Evolutionary conservation across 2,113 vertebrate genomes (phyloP).

Genomic region (Ophiodon elongatus): DNA sequence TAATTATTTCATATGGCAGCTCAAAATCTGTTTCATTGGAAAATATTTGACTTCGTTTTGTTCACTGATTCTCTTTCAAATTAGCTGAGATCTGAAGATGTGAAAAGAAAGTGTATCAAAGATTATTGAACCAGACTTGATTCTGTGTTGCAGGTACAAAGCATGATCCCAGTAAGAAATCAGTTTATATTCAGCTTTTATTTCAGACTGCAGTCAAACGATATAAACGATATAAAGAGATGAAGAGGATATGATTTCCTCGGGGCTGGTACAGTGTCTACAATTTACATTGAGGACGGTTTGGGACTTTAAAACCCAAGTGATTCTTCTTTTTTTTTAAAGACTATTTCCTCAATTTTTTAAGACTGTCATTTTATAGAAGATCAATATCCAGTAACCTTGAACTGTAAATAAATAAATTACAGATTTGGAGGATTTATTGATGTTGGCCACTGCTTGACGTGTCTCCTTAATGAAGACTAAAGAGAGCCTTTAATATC

Average conservation of each 20-base stretch:
- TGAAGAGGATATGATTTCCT: slow-evolving; percentile 36
- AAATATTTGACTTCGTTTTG: slow-evolving; percentile 24
- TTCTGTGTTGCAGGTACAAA: slow-evolving; percentile 46
- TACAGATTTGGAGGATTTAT: slow-evolving; percentile 18
- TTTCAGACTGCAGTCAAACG: slow-evolving; percentile 55
- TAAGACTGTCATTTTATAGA: slow-evolving; percentile 26
- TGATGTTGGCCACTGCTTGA: slow-evolving; percentile 35
- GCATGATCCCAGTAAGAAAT: slow-evolving; percentile 42
- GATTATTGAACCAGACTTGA: slow-evolving; percentile 43
- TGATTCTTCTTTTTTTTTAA: neutral
- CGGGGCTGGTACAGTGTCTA: slow-evolving; percentile 13
- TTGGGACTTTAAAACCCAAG: slow-evolving; percentile 11
- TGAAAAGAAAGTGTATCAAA: slow-evolving; percentile 30
- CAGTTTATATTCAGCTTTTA: slow-evolving; percentile 62
- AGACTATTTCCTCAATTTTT: slow-evolving; percentile 39
- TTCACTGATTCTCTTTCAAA: slow-evolving; percentile 31
- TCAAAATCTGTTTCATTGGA: neutral
- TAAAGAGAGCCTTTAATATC: slow-evolving; percentile 63
- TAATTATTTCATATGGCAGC: slow-evolving; percentile 14
- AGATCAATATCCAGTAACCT: slow-evolving; percentile 37
- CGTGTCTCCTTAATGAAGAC: slow-evolving; percentile 60
- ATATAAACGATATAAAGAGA: slow-evolving; percentile 25
- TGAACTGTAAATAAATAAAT: slow-evolving; percentile 54
- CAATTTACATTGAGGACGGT: slow-evolving; percentile 25
- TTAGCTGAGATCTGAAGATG: slow-evolving; percentile 29